Base-by-base conservation (phyloP, 1,140 invertebrate species). In the Sogatella furcifera region DNA sequence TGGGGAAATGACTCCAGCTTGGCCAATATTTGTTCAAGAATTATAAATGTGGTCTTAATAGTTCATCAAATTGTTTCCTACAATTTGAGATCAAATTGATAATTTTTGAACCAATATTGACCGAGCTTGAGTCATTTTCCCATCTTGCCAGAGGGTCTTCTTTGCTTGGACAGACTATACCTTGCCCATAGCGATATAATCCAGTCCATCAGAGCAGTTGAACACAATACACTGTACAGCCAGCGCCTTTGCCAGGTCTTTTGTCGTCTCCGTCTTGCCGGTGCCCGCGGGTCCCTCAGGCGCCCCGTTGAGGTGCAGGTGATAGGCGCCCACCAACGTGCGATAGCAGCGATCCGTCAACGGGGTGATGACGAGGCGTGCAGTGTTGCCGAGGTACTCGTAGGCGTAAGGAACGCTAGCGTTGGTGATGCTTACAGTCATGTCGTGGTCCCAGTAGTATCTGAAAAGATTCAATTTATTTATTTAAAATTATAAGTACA, bases 171-270 rank as follows among this genome's bases (percentile, higher is more conserved):
- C n/a, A n/a, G n/a, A n/a, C n/a, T n/a, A n/a, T 77, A 83, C 80
- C 71, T 94, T 95, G 22, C 92, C 90, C 83, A 97, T 90, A 31
- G 90, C 90, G 69, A 93, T 91, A 70, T 92, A 95, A 72, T 96
- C 91, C 49, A 96, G 73, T n/a, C 90, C 89, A 69, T 95, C 90
- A 0, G 92, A 96, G 68, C 92, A 96, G 72, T 96, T 96, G 73
- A 95, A 96, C 0, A 95, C 92, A 1, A 95, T 88, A 69, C 92
- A 95, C 68, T 95, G 90, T 0, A 95, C 89, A 0, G 92, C 92
- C 5, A 96, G 69, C 0, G 91, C 90, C 75, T 94, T 92, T 13
- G 90, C 90, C 63, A 92, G 72, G 76, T 94, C 90, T 76, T 94
- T 95, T 0, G 87, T 88, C 2, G 90, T 94, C 74, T 93, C 90